A percentile compares a stretch with the other conserved stretches of the same genome.
These are phyloP conservation scores for Eulithis testata DNA, from an alignment of 2,888 invertebrate genomes.

Conservation along the genomic window DNA sequence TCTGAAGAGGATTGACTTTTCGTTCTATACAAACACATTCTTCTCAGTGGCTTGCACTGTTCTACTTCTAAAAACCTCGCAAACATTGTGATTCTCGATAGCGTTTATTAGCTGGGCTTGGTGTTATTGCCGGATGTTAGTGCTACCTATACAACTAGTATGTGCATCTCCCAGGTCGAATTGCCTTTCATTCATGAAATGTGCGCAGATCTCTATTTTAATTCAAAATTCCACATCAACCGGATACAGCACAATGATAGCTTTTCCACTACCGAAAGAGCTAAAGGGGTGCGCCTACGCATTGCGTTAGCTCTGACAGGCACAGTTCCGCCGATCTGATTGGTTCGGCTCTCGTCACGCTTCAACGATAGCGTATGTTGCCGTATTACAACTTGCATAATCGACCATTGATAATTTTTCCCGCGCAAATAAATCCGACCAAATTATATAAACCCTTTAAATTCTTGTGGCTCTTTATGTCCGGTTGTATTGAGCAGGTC, in stretches of 20 bases:
- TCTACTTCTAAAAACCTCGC: conserved; percentile 21
- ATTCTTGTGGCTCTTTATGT: conserved; percentile 37
- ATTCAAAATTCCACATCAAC: conserved; percentile 46
- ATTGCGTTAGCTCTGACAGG: conserved; percentile 71
- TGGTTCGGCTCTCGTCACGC: conserved; percentile 64
- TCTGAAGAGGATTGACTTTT: no score
- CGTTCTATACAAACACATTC: no score
- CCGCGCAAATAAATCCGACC: conserved; percentile 58
- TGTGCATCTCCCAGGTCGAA: conserved; percentile 33
- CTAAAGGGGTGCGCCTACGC: conserved; percentile 72
- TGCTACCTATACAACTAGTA: conserved; percentile 25
- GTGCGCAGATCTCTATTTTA: conserved; percentile 41
- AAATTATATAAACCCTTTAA: conserved; percentile 44
- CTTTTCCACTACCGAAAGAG: conserved; percentile 61
- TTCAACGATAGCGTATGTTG: conserved; percentile 66
- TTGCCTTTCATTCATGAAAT: conserved; percentile 39
- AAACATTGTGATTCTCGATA: conserved; percentile 23
- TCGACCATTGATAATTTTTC: conserved; percentile 66
- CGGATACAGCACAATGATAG: conserved; percentile 63
- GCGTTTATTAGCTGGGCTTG: conserved; percentile 34
- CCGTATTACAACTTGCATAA: conserved; percentile 66
- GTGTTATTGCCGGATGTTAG: conserved; percentile 35
- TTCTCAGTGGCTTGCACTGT: not conserved
- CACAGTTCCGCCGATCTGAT: conserved; percentile 78
- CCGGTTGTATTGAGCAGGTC: conserved; percentile 43